These are phyloP conservation scores for Lepilemur septentrionalis DNA, from an alignment of 2,797 vertebrate species.

Conservation along the genomic window DNA sequence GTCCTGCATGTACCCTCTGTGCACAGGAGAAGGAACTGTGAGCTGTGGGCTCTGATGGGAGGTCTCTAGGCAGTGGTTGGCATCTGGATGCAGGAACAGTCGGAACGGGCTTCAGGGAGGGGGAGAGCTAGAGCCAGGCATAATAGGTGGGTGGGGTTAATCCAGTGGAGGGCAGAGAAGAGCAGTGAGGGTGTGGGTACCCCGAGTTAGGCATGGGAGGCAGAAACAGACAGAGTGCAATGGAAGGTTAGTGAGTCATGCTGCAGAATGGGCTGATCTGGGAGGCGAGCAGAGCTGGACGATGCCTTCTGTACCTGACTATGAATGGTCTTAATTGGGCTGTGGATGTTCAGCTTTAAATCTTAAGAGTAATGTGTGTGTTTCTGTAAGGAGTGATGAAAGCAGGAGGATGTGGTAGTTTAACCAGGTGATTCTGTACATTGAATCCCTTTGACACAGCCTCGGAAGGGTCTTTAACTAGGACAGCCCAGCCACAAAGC, in stretches of 20 bases:
- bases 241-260: background rate
- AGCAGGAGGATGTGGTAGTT: background rate
- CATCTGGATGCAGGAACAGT: background rate
- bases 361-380: background rate
- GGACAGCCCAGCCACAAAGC: background rate
- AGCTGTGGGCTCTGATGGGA: background rate
- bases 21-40: background rate
- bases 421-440: background rate
- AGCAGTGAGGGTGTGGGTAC: background rate
- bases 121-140: background rate
- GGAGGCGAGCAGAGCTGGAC: too few relatives aligned
- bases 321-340: background rate
- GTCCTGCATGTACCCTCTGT: fast-evolving
- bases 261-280: background rate
- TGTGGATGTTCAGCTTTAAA: background rate
- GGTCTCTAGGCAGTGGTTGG: background rate
- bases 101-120: background rate
- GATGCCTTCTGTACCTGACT: fast-evolving
- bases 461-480: background rate
- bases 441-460: background rate
- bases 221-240: background rate
- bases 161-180: background rate
- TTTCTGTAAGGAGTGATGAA: background rate
- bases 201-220: background rate
- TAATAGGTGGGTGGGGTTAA: background rate